Percentiles rank a stretch among this genome's conserved stretches.
Conservation (phyloP, 2,113 vertebrate species). For the Scomber japonicus region DNA sequence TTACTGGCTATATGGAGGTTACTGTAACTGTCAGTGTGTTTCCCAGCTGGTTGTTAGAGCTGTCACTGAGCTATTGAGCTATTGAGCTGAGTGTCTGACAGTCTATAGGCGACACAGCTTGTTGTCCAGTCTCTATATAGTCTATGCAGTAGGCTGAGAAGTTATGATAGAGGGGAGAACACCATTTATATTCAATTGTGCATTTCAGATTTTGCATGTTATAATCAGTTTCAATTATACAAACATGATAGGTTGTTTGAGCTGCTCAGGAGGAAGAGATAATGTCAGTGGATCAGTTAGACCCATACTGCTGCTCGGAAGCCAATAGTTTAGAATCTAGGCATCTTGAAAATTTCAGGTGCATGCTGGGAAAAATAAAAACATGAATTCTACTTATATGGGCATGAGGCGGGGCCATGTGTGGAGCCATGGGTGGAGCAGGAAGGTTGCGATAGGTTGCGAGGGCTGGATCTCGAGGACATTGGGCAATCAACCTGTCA, state of each 20-base stretch:
- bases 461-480: no score
- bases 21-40: conserved; percentile 51
- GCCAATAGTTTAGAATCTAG: no score
- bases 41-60: conserved; percentile 60
- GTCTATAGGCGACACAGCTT: conserved; percentile 47
- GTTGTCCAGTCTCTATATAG: conserved; percentile 47
- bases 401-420: no score
- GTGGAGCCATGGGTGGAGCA: no score
- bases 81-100: conserved; percentile 37
- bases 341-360: no score
- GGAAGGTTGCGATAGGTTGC: no score
- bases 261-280: not conserved
- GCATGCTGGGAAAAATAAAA: no score
- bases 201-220: not conserved
- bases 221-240: not conserved
- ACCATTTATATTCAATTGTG: not conserved
- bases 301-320: not conserved
- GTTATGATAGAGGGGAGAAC: conserved; percentile 12
- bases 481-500: no score
- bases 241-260: not conserved
- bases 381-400: no score
- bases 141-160: conserved; percentile 2
- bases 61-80: conserved; percentile 42
- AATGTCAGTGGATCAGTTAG: not conserved
- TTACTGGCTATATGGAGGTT: conserved; percentile 27